Evolutionary conservation across 2,113 vertebrate genomes (phyloP).

Genomic region (Myocastor coypus): DNA sequence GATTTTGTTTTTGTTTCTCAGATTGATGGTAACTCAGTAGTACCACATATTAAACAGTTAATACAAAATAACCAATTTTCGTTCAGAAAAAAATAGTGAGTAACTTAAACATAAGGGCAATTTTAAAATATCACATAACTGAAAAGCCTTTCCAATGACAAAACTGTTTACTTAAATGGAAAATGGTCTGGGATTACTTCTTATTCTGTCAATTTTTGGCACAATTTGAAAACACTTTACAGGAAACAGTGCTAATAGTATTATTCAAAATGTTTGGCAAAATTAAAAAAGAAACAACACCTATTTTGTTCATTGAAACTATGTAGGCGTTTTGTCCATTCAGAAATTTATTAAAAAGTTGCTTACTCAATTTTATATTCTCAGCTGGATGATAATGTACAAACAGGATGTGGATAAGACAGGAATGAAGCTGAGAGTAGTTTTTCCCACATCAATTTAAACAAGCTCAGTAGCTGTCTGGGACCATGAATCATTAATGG

Average conservation of each 20-base stretch:
- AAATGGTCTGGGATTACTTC: neutral
- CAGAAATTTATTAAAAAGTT: neutral
- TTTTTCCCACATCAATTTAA: slow-evolving; percentile 85
- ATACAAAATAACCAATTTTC: slow-evolving; percentile 68
- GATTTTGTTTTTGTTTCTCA: slow-evolving; percentile 51
- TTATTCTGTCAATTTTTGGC: slow-evolving; percentile 45
- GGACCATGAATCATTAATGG: slow-evolving; percentile 87
- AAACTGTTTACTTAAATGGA: slow-evolving; percentile 64
- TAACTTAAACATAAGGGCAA: neutral
- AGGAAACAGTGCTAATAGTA: neutral
- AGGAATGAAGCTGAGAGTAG: slow-evolving; percentile 89
- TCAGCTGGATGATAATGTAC: slow-evolving; percentile 88
- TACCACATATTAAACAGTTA: slow-evolving; percentile 73
- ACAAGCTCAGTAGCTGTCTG: slow-evolving; percentile 87
- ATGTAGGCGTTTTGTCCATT: neutral
- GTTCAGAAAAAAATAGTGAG: slow-evolving; percentile 53
- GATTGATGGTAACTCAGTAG: slow-evolving; percentile 44
- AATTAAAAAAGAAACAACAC: neutral
- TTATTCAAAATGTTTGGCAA: slow-evolving; percentile 13
- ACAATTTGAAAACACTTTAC: slow-evolving; percentile 46
- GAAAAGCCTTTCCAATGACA: slow-evolving; percentile 60
- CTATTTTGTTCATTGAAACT: neutral
- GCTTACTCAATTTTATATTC: neutral
- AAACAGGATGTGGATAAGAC: slow-evolving; percentile 84
- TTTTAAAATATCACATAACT: slow-evolving; percentile 65